A percentile compares a stretch with the other conserved stretches of the same genome.
Conservation (phyloP, 2,888 invertebrate genomes). For the Tipula helvola region DNA sequence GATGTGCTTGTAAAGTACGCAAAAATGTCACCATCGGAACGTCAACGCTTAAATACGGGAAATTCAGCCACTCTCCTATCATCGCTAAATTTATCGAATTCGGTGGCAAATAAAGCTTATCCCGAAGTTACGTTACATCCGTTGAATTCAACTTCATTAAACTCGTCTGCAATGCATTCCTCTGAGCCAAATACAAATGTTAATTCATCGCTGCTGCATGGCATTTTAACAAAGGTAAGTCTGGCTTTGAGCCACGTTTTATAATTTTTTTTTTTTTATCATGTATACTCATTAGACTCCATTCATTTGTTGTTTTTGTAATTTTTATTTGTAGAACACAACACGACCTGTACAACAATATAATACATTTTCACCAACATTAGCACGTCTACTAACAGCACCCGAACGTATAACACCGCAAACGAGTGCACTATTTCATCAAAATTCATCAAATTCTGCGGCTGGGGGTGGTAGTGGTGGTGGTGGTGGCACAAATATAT, state of each 20-base stretch:
- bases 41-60: constrained; percentile 13
- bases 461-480: constrained; percentile 11
- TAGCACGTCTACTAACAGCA: constrained; percentile 67
- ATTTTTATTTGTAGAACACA: constrained; percentile 11
- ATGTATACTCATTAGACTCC: not conserved
- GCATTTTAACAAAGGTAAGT: constrained; percentile 59
- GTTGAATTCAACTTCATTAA: constrained; percentile 35
- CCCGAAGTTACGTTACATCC: constrained; percentile 71
- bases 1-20: constrained; percentile 67
- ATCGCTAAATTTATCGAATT: constrained; percentile 17
- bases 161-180: constrained; percentile 16
- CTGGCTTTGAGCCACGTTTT: not conserved
- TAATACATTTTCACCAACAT: constrained; percentile 49
- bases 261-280: not conserved
- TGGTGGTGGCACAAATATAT: constrained; percentile 10
- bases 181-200: constrained; percentile 18
- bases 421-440: not conserved
- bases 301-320: constrained; percentile 11
- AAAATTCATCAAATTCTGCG: constrained; percentile 12
- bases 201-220: constrained; percentile 53
- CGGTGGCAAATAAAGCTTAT: constrained; percentile 41
- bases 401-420: constrained; percentile 34
- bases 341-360: constrained; percentile 13
- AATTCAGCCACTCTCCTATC: constrained; percentile 14
- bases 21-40: constrained; percentile 35